These are phyloP conservation scores for Dromas ardeola DNA, from an alignment of 2,113 vertebrate genomes.

Conservation along the genomic window DNA sequence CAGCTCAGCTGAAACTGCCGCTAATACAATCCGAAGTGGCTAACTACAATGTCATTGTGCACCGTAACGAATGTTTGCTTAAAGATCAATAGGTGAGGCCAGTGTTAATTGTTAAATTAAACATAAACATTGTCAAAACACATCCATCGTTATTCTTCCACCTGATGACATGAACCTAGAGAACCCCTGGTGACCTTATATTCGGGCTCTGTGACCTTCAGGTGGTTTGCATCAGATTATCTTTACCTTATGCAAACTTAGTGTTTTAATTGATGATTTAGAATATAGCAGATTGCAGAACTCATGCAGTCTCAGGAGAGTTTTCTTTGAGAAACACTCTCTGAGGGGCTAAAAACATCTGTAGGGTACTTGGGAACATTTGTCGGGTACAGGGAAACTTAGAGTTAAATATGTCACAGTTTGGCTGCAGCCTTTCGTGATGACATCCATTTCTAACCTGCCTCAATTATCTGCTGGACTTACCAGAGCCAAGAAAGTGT, in stretches of 20 bases:
- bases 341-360: neutral
- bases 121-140: constrained; percentile 58
- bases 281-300: neutral
- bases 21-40: constrained; percentile 18
- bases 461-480: neutral
- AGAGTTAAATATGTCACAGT: neutral
- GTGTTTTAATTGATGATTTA: constrained; percentile 27
- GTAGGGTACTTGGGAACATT: neutral
- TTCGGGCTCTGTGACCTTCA: constrained; percentile 59
- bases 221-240: constrained; percentile 33
- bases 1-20: constrained; percentile 17
- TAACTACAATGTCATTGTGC: constrained; percentile 45
- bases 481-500: neutral
- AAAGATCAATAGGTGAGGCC: constrained; percentile 61
- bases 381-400: neutral
- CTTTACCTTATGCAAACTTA: constrained; percentile 52
- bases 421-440: neutral
- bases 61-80: constrained; percentile 29
- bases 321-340: neutral
- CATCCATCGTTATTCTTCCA: constrained; percentile 22
- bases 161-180: constrained; percentile 43
- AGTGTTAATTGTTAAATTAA: constrained; percentile 62
- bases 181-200: constrained; percentile 27
- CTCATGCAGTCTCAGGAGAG: neutral
- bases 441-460: neutral